Conservation (phyloP, 2,113 vertebrate genomes). For the Misgurnus anguillicaudatus region DNA sequence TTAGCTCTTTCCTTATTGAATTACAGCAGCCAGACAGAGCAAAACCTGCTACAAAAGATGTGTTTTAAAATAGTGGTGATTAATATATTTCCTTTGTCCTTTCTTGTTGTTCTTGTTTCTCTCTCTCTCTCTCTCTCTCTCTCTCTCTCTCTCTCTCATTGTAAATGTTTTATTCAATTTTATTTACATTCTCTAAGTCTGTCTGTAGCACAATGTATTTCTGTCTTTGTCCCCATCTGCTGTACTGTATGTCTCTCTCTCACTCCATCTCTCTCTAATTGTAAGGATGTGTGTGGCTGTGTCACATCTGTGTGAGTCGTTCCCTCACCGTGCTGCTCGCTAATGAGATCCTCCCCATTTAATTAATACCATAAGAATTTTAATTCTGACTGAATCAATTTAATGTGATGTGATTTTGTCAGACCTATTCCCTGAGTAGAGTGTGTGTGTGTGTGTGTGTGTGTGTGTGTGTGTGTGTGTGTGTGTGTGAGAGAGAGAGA, state of each 20-base stretch:
- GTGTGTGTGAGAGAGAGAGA: slow-evolving; percentile 34
- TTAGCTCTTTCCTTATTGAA: slow-evolving; percentile 72
- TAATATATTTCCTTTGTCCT: slow-evolving; percentile 57
- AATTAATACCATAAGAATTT: slow-evolving; percentile 99
- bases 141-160: not conserved
- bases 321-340: slow-evolving; percentile 92
- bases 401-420: slow-evolving; percentile 99
- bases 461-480: slow-evolving; percentile 4
- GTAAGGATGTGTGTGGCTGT: slow-evolving; percentile 74
- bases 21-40: slow-evolving; percentile 67
- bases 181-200: not conserved
- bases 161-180: slow-evolving; percentile 6
- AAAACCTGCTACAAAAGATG: slow-evolving; percentile 66
- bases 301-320: slow-evolving; percentile 96
- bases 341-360: slow-evolving; percentile 99
- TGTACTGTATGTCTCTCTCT: slow-evolving; percentile 39
- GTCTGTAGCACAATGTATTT: slow-evolving; percentile 32
- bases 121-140: slow-evolving; percentile 36
- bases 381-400: slow-evolving; percentile 99
- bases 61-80: slow-evolving; percentile 58
- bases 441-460: slow-evolving; percentile 73
- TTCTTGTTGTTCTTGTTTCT: not conserved
- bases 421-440: slow-evolving; percentile 99
- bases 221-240: slow-evolving; percentile 34
- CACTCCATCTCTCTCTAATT: slow-evolving; percentile 63